Base-by-base conservation (phyloP, 2,113 vertebrate species). In the Crocuta crocuta region DNA sequence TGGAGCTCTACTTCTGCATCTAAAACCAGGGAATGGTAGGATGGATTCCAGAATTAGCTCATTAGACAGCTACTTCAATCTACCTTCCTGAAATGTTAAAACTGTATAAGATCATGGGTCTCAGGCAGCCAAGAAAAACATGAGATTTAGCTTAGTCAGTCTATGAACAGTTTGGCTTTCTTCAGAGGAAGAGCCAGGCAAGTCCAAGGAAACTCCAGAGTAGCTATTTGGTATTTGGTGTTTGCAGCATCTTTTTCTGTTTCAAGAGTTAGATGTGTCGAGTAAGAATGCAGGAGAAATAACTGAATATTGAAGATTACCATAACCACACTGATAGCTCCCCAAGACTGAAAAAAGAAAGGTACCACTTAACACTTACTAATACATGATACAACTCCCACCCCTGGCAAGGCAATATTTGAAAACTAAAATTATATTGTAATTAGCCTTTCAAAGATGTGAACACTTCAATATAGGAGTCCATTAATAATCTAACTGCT, bases 401-500 rank as follows among this genome's bases (percentile, higher is more conserved):
- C 98, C 93, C 97, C 98, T 96, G 97, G 95, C 97, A 99, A 98
- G 99, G 98, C 97, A 99, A 98, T 99, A 99, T 99, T 99, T 99
- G 98, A 98, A 98, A 99, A 98, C 98, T 98, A 99, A 99, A 99
- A 99, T 99, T 99, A 99, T 98, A 98, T 98, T 98, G 97, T 98
- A 99, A 99, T 99, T 99, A 99, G 98, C 95, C 98, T 98, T 98
- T 99, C 98, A 99, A 98, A 99, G 98, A 98, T 98, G 98, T 97
- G 98, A 98, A 98, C 98, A 98, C 98, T 99, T 98, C 98, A 99
- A 98, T 98, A 99, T 98, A 98, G 98, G 98, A 98, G 98, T 98
- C 98, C 99, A 99, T 99, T 99, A 99, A 99, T 99, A 99, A 99
- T 98, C 94, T 96, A 93, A 98, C 96, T 98, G 98, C 98, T 98